Conservation (phyloP, 2,113 vertebrate species). For the Cyphomyrus plagiostoma region DNA sequence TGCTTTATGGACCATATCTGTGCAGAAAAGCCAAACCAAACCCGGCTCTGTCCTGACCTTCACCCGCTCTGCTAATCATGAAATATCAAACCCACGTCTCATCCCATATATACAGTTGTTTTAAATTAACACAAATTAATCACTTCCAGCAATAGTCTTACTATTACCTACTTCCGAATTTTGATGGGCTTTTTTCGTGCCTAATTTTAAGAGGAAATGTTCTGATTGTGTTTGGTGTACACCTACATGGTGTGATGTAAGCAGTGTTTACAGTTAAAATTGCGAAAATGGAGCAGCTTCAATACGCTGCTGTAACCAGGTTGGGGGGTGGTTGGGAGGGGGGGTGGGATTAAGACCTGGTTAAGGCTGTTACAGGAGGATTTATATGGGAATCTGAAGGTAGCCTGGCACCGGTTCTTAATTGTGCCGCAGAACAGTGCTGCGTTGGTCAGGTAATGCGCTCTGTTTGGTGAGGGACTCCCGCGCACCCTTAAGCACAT, state of each 20-base stretch:
- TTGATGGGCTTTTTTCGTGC: background rate
- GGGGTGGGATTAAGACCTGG: background rate
- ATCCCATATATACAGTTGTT: background rate
- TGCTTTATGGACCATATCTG: background rate
- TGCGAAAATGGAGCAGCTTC: background rate
- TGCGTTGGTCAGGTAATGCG: background rate
- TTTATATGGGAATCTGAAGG: background rate
- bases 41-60: background rate
- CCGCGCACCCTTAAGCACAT: background rate
- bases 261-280: background rate
- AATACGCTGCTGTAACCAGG: background rate
- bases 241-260: background rate
- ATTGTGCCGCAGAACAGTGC: background rate
- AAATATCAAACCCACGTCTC: background rate
- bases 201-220: background rate
- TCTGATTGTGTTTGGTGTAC: background rate
- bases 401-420: too few species aligned
- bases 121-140: background rate
- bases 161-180: background rate
- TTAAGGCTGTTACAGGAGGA: background rate
- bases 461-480: background rate
- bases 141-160: background rate
- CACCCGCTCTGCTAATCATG: background rate
- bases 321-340: background rate
- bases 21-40: background rate